Conservation (phyloP, 1,140 invertebrate species). For the Rhagoletis pomonella region DNA sequence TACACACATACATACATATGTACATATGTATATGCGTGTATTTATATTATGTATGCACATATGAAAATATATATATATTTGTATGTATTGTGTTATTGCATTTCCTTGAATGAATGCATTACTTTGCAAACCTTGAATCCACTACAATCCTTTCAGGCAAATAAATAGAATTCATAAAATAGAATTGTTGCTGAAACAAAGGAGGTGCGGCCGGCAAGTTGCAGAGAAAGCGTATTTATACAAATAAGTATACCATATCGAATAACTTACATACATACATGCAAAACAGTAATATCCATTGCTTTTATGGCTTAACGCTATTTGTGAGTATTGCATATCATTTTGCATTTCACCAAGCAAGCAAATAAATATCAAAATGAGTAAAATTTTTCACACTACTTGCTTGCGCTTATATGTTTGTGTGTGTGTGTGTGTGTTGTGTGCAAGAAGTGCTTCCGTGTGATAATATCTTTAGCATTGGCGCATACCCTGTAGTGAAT, state of each 20-base stretch:
- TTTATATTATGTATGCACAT: not conserved
- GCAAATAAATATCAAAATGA: slow-evolving; percentile 27
- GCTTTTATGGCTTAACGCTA: slow-evolving; percentile 13
- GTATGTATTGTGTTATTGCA: not conserved
- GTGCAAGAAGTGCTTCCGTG: not conserved
- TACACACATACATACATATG: not conserved
- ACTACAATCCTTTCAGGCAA: not conserved
- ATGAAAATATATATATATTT: not conserved
- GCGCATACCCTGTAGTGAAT: no score
- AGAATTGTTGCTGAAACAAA: not conserved
- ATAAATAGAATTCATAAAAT: not conserved
- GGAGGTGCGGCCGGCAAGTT: not conserved
- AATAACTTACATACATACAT: not conserved
- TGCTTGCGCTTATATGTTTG: not conserved
- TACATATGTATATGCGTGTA: not conserved
- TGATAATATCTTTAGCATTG: not conserved
- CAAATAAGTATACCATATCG: slow-evolving; percentile 7
- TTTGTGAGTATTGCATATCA: slow-evolving; percentile 2
- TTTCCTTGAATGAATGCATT: slow-evolving; percentile 27
- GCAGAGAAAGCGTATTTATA: not conserved
- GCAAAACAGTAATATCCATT: not conserved
- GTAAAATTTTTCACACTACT: slow-evolving; percentile 1
- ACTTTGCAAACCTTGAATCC: slow-evolving; percentile 9
- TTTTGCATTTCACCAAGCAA: slow-evolving; percentile 15
- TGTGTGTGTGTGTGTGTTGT: not conserved